These are phyloP conservation scores for Meiosimyza decipiens DNA, from an alignment of 2,888 invertebrate species.

Conservation along the genomic window DNA sequence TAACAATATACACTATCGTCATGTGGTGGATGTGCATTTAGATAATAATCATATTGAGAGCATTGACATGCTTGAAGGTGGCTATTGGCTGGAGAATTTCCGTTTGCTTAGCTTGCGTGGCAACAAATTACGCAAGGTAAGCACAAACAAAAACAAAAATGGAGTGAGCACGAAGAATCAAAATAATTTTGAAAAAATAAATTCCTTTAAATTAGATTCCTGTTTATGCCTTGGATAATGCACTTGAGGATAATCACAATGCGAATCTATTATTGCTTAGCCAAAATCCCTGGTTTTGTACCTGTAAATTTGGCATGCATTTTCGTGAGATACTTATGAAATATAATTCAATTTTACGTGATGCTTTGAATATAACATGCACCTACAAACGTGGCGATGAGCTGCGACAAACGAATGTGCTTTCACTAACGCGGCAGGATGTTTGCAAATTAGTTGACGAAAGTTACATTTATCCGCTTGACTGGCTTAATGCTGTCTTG, in stretches of 20 bases:
- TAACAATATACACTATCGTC: conserved; percentile 75
- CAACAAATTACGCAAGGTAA: conserved; percentile 79
- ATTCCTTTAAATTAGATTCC: conserved; percentile 72
- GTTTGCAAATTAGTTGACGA: conserved; percentile 73
- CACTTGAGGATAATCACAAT: conserved; percentile 77
- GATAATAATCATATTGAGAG: conserved; percentile 79
- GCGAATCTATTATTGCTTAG: conserved; percentile 78
- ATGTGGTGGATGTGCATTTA: conserved; percentile 78
- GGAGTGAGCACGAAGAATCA: too few relatives aligned
- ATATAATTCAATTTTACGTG: conserved; percentile 77
- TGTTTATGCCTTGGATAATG: conserved; percentile 83
- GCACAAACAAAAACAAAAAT: conserved; percentile 21
- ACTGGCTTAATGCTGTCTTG: conserved; percentile 78
- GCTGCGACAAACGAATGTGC: conserved; percentile 70
- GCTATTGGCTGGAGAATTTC: conserved; percentile 82
- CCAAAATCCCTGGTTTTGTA: conserved; percentile 85
- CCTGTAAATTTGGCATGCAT: conserved; percentile 81
- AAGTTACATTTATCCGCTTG: conserved; percentile 74
- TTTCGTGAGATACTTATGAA: conserved; percentile 78
- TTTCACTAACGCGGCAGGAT: conserved; percentile 75
- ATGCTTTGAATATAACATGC: conserved; percentile 78
- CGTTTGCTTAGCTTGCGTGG: conserved; percentile 81
- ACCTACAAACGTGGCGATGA: conserved; percentile 70
- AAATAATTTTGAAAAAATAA: too few relatives aligned
- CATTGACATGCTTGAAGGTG: conserved; percentile 78